Base-by-base conservation (phyloP, 2,888 invertebrate species). In the Diaperis boleti region DNA sequence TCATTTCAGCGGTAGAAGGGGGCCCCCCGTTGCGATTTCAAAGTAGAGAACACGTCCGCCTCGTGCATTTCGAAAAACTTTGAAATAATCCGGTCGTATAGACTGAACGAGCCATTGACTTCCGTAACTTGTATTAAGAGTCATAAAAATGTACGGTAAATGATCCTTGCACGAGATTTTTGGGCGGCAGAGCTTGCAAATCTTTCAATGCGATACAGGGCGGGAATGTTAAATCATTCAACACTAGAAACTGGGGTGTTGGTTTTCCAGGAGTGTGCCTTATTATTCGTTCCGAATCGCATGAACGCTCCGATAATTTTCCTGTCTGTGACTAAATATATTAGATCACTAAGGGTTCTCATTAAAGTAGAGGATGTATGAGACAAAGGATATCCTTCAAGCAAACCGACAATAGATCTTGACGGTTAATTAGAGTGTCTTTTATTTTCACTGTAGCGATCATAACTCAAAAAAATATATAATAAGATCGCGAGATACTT, bases 271-370 rank as follows among this genome's bases (percentile, higher is more conserved):
- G 56, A 67, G 67, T 62, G 67, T 67, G 65, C 62, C 68, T 70
- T 68, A 70, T 70, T 70, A 70, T 70, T 65, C 67, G 65, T 67
- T 64, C 61, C 59, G 59, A 52, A 62, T 68, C 62, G 70, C 68
- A 68, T 70, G 68, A 68, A 68, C 68, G 68, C 70, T 70, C 44
- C 70, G 64, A 67, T 70, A 70, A 70, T 70, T 68, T 70, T 70
- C 68, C 70, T 70, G 70, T 68, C 66, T 67, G 65, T 65, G 65
- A 61, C 65, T 61, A 62, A 65, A 60, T 49, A 52, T 55, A 55
- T 55, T 64, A 64, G 59, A 64, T 50, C 18, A 60, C 64, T 54
- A 31, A 52, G 57, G 63, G 59, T 60, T 54, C 64, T 64, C 64
- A 64, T 64, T 64, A 64, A 59, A 41, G 41, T 49, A 29, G 47